Percentiles rank a stretch among this genome's conserved stretches.
These are phyloP conservation scores for Cercocebus atys DNA, from an alignment of 2,113 vertebrate genomes.

Conservation along the genomic window DNA sequence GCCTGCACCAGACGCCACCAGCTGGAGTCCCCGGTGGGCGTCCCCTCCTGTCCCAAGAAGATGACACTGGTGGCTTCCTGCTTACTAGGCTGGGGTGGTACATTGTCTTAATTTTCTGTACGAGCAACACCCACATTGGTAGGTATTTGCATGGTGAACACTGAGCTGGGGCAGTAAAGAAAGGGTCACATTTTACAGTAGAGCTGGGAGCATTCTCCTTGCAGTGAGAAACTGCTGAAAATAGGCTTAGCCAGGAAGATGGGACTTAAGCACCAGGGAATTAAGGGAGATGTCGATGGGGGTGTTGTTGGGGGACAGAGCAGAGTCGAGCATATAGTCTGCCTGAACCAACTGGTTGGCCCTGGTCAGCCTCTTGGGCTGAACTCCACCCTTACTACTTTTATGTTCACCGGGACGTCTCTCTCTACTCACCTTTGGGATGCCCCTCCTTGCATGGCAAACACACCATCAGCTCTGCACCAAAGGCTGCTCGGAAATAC, in stretches of 20 bases:
- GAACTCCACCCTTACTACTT: not conserved
- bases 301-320: accelerated
- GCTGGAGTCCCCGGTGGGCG: not conserved
- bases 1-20: accelerated
- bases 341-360: not conserved
- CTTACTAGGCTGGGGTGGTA: not conserved
- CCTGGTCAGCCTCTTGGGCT: not conserved
- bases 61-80: not conserved
- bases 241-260: not conserved
- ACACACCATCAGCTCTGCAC: not conserved
- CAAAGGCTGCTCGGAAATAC: not conserved
- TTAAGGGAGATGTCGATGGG: not conserved
- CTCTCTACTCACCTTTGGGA: not conserved
- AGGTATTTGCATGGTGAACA: not conserved
- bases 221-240: not conserved
- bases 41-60: not conserved
- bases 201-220: not conserved
- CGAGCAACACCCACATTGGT: not conserved
- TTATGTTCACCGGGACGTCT: not conserved
- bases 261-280: not conserved
- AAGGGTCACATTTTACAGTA: not conserved
- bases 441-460: not conserved
- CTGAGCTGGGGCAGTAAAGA: not conserved
- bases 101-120: not conserved
- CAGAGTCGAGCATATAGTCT: not conserved